Evolutionary conservation across 2,113 vertebrate genomes (phyloP).

Genomic region (Panthera uncia): DNA sequence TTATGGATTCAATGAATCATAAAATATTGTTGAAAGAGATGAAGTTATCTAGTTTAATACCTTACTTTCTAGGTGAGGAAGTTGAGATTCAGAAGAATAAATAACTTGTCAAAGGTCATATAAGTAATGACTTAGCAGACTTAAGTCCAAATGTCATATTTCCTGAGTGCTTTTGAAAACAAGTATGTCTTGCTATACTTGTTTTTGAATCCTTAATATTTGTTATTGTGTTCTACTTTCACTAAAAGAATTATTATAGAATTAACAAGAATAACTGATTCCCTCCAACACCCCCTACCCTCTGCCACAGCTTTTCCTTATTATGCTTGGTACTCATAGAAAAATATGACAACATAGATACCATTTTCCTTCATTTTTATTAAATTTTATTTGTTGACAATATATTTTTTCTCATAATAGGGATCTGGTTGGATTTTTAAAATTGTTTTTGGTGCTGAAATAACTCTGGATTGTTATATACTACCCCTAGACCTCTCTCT

Average conservation of each 20-base stretch:
- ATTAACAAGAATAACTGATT: background rate
- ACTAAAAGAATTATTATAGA: background rate
- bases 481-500: conserved; percentile 44
- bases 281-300: too few species aligned
- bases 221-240: background rate
- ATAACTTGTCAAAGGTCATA: background rate
- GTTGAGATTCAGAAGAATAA: background rate
- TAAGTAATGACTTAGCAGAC: background rate
- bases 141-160: background rate
- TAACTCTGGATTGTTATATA: conserved; percentile 26
- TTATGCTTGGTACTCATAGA: background rate
- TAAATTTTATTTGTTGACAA: background rate
- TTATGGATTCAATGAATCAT: background rate
- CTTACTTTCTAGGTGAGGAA: conserved; percentile 37
- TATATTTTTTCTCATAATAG: background rate
- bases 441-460: conserved; percentile 62
- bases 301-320: background rate
- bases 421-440: background rate
- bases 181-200: background rate
- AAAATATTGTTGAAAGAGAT: background rate
- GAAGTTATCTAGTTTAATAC: background rate
- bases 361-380: background rate
- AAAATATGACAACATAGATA: background rate
- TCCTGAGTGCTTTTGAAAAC: background rate
- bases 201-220: background rate